Evolutionary conservation across 2,888 invertebrate species (phyloP).

Genomic region (Luffia ferchaultella): DNA sequence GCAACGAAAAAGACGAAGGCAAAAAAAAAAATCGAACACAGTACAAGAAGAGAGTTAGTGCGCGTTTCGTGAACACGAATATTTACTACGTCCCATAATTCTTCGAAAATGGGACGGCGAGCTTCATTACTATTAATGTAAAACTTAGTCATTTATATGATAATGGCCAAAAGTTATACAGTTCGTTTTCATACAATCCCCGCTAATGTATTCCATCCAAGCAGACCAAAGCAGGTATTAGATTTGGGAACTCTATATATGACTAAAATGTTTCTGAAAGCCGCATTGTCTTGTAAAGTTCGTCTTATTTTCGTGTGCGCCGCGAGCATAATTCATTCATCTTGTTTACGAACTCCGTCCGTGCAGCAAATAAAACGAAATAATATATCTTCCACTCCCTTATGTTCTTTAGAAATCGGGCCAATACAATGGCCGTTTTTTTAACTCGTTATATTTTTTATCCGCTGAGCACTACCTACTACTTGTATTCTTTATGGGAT

Average conservation of each 20-base stretch:
- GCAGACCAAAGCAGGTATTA: neutral
- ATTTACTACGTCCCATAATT: slow-evolving; percentile 2
- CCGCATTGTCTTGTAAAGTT: neutral
- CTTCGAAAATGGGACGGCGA: slow-evolving; percentile 2
- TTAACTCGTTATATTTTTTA: neutral
- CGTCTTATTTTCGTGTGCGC: neutral
- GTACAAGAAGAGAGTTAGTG: too few species aligned
- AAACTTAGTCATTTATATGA: slow-evolving; percentile 6
- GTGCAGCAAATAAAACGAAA: neutral
- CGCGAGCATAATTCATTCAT: neutral
- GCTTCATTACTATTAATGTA: slow-evolving; percentile 5
- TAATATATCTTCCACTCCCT: neutral
- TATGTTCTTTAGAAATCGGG: neutral
- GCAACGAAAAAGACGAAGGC: too few species aligned
- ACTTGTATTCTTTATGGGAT: too few species aligned
- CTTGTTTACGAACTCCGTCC: neutral
- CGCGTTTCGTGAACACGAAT: neutral
- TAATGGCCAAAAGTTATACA: slow-evolving; percentile 4
- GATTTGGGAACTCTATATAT: slow-evolving; percentile 1
- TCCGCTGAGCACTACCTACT: too few species aligned
- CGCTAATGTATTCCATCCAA: slow-evolving; percentile 2
- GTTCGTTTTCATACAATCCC: slow-evolving; percentile 6
- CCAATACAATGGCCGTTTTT: neutral
- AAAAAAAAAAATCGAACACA: too few species aligned
- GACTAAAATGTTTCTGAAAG: neutral